Base-by-base conservation (phyloP, 2,113 vertebrate species). In the Anhinga anhinga region DNA sequence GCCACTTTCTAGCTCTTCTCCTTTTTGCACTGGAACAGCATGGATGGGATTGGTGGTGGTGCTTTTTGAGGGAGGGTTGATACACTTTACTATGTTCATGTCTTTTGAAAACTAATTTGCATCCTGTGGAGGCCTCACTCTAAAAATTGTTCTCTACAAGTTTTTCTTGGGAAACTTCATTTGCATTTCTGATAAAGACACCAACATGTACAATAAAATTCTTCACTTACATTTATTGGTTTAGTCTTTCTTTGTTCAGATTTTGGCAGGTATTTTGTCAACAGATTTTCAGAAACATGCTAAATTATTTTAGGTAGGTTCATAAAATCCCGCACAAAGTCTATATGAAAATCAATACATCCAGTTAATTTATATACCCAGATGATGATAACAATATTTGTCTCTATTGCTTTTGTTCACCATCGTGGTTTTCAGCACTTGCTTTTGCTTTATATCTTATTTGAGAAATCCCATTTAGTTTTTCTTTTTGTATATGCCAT, bases 1-100 rank as follows among this genome's bases (percentile, higher is more conserved):
- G 30, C 25, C 1, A 2, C 1, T 52, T 50, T 49, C 27, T 53
- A 0, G 65, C 25, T 40, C 4, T 27, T 34, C 61, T 81, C 15
- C 16, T 45, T 95, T 90, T 86, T 84, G 47, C 55, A 21, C 30
- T 73, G 40, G 20, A 63, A 63, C 21, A 67, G 42, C 10, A 11
- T 5, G 5, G 21, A 6, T 71, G 42, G 13, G n/a, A n/a, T 55
- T 58, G 27, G 12, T 71, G 42, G 25, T 77, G 30, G 18, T 70
- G 42, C 50, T 58, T 94, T 88, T 70, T 89, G n/a, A 70, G 27
- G 0, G 0, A 49, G 29, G 38, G 16, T 55, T 70, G 22, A 70
- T 79, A 26, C 87, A n/a, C 47, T 50, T 63, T 18, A 13, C 15
- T 55, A 1, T 56, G 9, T 63, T 81, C 7, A 0, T 58, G n/a